Conservation (phyloP, 2,113 vertebrate species). For the Callorhinus ursinus region DNA sequence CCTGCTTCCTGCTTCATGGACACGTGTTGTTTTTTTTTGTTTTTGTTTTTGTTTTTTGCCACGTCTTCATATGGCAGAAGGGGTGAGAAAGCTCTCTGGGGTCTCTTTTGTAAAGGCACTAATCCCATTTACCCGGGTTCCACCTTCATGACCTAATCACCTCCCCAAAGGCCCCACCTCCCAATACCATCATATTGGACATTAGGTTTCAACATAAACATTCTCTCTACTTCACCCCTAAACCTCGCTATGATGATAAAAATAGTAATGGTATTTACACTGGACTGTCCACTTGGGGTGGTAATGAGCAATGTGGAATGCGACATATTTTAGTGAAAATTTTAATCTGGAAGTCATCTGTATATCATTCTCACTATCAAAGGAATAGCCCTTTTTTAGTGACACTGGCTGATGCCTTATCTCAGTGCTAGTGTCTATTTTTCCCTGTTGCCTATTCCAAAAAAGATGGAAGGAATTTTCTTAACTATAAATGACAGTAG, state of each 20-base stretch:
- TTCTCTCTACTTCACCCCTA: background rate
- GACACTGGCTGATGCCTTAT: conserved; percentile 42
- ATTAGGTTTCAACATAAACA: background rate
- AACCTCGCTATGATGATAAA: background rate
- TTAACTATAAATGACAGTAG: conserved; percentile 84
- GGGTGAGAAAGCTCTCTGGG: background rate
- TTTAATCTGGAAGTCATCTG: background rate
- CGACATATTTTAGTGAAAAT: background rate
- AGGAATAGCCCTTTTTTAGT: background rate
- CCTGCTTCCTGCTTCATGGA: background rate
- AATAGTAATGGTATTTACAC: background rate
- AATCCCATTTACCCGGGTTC: background rate
- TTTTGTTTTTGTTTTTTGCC: background rate
- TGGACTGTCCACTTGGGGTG: background rate
- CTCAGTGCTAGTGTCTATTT: conserved; percentile 44
- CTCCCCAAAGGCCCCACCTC: background rate
- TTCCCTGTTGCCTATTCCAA: conserved; percentile 76
- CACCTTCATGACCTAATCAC: background rate
- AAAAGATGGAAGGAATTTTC: conserved; percentile 79
- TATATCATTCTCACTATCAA: conserved; percentile 20
- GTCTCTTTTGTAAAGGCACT: background rate
- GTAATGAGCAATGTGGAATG: background rate
- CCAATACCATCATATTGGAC: background rate
- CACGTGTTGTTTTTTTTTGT: background rate
- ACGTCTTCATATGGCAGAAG: background rate